Conservation (phyloP, 2,888 invertebrate genomes). For the Crematogaster levior region DNA sequence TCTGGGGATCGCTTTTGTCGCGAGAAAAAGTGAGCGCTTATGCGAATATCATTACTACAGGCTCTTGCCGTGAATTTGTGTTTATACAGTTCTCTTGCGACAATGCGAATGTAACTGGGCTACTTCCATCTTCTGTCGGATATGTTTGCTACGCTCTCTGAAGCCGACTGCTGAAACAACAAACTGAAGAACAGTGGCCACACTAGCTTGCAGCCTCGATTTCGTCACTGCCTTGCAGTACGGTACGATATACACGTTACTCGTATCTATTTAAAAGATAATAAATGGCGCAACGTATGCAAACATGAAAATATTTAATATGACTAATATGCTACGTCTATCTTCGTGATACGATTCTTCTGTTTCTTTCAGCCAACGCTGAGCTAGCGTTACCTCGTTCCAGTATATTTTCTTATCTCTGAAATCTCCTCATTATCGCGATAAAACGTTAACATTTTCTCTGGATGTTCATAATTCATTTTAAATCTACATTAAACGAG, state of each 20-base stretch:
- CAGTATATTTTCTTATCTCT: conserved; percentile 5
- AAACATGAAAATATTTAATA: conserved; percentile 65
- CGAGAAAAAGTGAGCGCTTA: conserved; percentile 42
- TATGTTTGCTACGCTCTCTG: conserved; percentile 74
- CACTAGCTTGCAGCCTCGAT: conserved; percentile 63
- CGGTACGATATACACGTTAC: conserved; percentile 60
- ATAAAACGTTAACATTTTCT: not conserved
- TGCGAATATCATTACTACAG: conserved; percentile 58
- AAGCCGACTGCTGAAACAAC: conserved; percentile 74
- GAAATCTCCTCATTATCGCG: conserved; percentile 9
- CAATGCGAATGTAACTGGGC: conserved; percentile 74
- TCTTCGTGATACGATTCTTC: conserved; percentile 44
- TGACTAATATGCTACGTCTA: conserved; percentile 57
- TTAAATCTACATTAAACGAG: conserved; percentile 48
- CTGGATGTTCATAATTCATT: not conserved
- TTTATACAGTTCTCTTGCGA: conserved; percentile 71
- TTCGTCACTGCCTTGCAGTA: conserved; percentile 63
- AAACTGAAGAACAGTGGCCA: conserved; percentile 73
- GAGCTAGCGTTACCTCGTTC: not conserved
- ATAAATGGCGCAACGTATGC: conserved; percentile 41
- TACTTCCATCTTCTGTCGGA: conserved; percentile 75
- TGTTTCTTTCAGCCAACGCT: conserved; percentile 5
- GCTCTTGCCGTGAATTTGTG: conserved; percentile 50
- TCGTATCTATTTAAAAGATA: conserved; percentile 67
- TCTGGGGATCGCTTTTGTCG: conserved; percentile 3